Conservation (phyloP, 2,113 vertebrate species). For the Otis tarda region DNA sequence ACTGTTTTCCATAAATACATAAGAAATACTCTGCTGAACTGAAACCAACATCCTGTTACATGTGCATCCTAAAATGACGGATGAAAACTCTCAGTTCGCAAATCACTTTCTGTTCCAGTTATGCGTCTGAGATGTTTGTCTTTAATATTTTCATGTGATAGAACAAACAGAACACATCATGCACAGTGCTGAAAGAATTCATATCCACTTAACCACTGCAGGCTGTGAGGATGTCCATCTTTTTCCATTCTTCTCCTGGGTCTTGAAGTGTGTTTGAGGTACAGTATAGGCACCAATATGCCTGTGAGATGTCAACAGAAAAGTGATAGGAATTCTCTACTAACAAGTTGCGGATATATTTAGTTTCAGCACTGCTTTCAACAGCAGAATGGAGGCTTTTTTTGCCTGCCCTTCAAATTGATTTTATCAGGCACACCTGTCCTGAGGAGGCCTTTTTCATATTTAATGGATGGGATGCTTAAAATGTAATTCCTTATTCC, state of each 20-base stretch:
- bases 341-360: background rate
- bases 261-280: background rate
- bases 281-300: background rate
- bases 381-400: background rate
- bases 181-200: background rate
- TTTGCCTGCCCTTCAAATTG: background rate
- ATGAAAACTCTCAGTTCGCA: constrained; percentile 11
- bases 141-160: background rate
- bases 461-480: background rate
- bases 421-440: background rate
- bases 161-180: background rate
- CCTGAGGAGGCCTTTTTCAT: background rate
- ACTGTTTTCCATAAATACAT: background rate
- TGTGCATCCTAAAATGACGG: background rate
- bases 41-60: background rate
- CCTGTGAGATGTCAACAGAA: background rate
- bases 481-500: background rate
- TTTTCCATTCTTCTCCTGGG: background rate
- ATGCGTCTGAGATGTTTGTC: background rate
- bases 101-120: background rate
- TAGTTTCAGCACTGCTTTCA: background rate
- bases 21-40: background rate
- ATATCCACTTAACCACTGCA: background rate
- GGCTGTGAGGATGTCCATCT: background rate
- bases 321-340: background rate